Evolutionary conservation across 1,140 invertebrate species (phyloP).

Genomic region (Metopolophium dirhodum): DNA sequence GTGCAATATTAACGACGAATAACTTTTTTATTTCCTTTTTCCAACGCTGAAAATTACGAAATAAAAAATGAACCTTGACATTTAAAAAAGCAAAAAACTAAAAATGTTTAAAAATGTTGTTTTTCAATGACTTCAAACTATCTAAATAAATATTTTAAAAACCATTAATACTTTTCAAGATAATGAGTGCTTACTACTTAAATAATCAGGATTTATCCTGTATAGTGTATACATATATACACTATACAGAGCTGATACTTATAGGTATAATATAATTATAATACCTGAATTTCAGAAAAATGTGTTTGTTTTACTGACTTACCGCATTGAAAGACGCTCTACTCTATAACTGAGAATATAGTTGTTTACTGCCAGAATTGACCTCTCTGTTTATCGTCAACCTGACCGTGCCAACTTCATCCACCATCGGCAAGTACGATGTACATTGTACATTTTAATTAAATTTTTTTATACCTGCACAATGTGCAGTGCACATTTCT

Average conservation of each 20-base stretch:
- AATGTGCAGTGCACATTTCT: background rate
- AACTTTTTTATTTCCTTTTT: background rate
- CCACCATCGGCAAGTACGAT: background rate
- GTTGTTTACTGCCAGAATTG: background rate
- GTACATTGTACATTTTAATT: background rate
- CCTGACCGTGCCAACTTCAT: no score
- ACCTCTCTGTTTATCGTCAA: background rate
- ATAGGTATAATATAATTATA: background rate
- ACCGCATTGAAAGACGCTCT: background rate
- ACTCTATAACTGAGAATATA: background rate
- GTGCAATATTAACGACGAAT: background rate
- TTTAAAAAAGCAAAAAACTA: background rate
- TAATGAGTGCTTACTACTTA: background rate
- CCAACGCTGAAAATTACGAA: background rate
- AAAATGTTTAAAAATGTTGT: background rate
- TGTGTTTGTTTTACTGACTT: background rate
- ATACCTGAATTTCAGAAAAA: background rate
- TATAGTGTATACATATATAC: no score
- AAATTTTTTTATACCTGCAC: background rate
- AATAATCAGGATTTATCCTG: background rate
- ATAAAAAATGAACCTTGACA: background rate
- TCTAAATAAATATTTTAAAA: background rate
- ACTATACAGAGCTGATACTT: background rate
- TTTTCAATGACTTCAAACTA: background rate
- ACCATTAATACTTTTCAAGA: background rate